Conservation (phyloP, 30 jellyfish, hydroid and myxozoan genomes). For the Turritopsis rubra region DNA sequence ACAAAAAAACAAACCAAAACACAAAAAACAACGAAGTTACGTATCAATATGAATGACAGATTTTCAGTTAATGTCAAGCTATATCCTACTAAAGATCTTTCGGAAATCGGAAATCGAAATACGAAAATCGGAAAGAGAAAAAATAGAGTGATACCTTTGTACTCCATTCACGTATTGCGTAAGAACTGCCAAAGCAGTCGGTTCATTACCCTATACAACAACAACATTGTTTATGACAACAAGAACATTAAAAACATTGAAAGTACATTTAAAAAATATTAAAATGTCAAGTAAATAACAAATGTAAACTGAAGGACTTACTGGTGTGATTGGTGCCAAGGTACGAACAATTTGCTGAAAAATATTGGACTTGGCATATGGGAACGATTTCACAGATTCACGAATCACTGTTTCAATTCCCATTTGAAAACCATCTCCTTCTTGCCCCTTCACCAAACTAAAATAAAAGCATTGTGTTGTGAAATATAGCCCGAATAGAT, state of each 20-base stretch:
- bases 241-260: not conserved
- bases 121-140: too few relatives aligned
- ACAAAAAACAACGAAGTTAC: not conserved
- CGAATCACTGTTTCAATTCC: constrained; percentile 62
- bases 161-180: constrained; percentile 67
- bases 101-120: too few relatives aligned
- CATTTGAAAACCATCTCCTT: constrained; percentile 61
- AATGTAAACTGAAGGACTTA: not conserved
- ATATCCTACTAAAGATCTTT: too few relatives aligned
- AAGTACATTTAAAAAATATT: not conserved
- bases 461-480: not conserved
- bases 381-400: constrained; percentile 75
- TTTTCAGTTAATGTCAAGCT: too few relatives aligned
- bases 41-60: too few relatives aligned
- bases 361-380: constrained; percentile 61
- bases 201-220: constrained; percentile 53
- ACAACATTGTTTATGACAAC: not conserved
- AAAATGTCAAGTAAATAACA: not conserved
- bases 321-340: constrained; percentile 54
- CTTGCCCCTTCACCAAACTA: constrained; percentile 63
- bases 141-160: constrained; percentile 38
- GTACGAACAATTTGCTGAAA: constrained; percentile 61
- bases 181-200: constrained; percentile 66
- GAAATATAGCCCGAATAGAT: not conserved
- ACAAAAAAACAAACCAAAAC: not conserved